phyloP scores from a whole-genome alignment of 2,797 vertebrate genomes.

The Periophthalmus magnuspinnatus region DNA sequence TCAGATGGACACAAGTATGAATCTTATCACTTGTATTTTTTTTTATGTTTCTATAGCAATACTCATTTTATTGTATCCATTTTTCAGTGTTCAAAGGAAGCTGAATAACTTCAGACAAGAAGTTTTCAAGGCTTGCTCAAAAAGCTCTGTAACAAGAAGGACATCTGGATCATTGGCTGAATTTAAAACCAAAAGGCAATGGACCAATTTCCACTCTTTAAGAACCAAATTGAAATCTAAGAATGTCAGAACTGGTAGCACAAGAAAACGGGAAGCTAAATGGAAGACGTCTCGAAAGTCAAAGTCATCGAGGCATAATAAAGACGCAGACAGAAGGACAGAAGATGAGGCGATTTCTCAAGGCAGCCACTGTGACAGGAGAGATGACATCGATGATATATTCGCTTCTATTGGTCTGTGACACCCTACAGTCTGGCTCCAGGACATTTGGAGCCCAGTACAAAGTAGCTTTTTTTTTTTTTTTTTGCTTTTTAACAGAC shows the following conservation, averaged over 20 bases:
- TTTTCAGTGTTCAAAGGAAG: conserved; percentile 64
- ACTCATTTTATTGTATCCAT: conserved; percentile 1
- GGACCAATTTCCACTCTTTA: conserved; percentile 22
- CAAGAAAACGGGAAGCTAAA: conserved; percentile 12
- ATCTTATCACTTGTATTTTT: background rate
- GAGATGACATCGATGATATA: conserved; percentile 77
- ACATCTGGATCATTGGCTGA: conserved; percentile 6
- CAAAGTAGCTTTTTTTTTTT: background rate
- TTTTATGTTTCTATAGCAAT: background rate
- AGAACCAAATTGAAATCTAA: conserved; percentile 13
- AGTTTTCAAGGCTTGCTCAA: conserved; percentile 32
- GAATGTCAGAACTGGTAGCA: background rate
- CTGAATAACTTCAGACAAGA: conserved; percentile 54
- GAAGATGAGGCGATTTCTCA: background rate
- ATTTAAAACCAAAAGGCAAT: conserved; percentile 3
- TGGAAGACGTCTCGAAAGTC: background rate
- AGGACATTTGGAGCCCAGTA: background rate
- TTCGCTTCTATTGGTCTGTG: conserved; percentile 70
- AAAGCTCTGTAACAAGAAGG: conserved; percentile 17
- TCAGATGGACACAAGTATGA: conserved; percentile 71
- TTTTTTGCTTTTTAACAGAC: conserved; percentile 2
- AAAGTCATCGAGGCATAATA: background rate
- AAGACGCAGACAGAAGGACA: background rate
- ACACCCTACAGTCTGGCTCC: conserved; percentile 15
- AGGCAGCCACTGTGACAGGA: background rate